These are phyloP conservation scores for Sphenodon punctatus DNA, from an alignment of 2,797 vertebrate species.

Conservation along the genomic window DNA sequence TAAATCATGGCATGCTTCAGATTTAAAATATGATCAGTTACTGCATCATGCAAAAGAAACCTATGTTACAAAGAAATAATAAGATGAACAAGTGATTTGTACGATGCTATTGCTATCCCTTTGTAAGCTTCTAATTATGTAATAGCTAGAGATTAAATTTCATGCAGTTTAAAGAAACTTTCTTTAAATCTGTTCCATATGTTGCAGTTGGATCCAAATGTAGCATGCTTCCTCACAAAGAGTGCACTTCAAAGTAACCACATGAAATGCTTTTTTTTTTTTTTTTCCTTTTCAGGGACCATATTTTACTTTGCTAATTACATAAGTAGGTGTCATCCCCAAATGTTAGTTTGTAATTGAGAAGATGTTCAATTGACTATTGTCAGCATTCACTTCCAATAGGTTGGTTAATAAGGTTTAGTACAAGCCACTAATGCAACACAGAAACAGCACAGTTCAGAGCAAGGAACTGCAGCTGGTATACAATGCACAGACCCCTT, in stretches of 20 bases:
- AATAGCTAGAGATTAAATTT: background rate
- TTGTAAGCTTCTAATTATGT: background rate
- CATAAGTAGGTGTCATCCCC: background rate
- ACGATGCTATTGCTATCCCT: background rate
- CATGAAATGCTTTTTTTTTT: constrained; percentile 19
- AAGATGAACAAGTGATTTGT: background rate
- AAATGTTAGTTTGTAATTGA: background rate
- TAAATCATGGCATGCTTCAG: background rate
- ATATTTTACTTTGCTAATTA: constrained; percentile 1
- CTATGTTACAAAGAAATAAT: background rate
- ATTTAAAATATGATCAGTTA: background rate
- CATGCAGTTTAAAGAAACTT: background rate
- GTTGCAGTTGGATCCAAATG: constrained; percentile 12
- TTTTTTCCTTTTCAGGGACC: background rate
- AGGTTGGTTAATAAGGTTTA: background rate
- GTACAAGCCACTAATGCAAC: background rate
- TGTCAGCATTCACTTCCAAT: background rate
- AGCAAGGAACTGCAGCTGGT: background rate
- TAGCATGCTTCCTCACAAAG: background rate
- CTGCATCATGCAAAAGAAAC: background rate
- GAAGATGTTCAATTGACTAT: background rate
- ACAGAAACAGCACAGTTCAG: background rate
- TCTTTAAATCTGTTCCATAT: constrained; percentile 17
- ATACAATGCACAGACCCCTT: background rate
- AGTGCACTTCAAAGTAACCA: constrained; percentile 47